A percentile compares a stretch with the other conserved stretches of the same genome.
Conservation (phyloP, 2,888 invertebrate genomes). For the Hoplodrina ambigua region DNA sequence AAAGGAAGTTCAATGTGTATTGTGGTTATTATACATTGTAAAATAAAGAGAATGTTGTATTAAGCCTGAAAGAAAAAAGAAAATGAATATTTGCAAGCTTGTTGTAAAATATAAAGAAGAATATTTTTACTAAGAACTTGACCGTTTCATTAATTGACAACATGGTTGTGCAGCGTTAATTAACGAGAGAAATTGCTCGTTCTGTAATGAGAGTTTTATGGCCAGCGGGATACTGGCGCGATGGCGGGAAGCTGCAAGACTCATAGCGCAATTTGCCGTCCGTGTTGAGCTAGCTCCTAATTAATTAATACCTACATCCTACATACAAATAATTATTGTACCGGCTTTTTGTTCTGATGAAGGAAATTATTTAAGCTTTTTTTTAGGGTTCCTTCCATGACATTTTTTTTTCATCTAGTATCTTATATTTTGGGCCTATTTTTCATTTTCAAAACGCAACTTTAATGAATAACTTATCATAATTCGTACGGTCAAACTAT, state of each 20-base stretch:
- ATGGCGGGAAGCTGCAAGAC: constrained; percentile 67
- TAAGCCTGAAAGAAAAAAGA: constrained; percentile 4
- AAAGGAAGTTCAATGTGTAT: constrained; percentile 8
- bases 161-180: constrained; percentile 76
- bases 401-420: background rate
- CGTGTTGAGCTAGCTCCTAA: constrained; percentile 71
- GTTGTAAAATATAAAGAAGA: constrained; percentile 43
- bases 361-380: constrained; percentile 25
- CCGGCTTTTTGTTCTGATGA: constrained; percentile 37
- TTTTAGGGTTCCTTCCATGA: background rate
- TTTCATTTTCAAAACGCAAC: background rate
- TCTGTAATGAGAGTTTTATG: constrained; percentile 80
- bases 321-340: constrained; percentile 70
- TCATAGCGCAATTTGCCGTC: constrained; percentile 74
- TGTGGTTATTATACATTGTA: constrained; percentile 18
- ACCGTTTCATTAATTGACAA: constrained; percentile 73
- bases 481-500: no score
- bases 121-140: constrained; percentile 58
- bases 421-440: background rate
- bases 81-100: background rate
- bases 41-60: constrained; percentile 35
- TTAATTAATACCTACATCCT: constrained; percentile 73
- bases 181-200: constrained; percentile 79
- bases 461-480: no score
- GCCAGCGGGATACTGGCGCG: constrained; percentile 66